These are phyloP conservation scores for Scaptomyza parva DNA, from an alignment of 2,888 invertebrate species.

Conservation along the genomic window DNA sequence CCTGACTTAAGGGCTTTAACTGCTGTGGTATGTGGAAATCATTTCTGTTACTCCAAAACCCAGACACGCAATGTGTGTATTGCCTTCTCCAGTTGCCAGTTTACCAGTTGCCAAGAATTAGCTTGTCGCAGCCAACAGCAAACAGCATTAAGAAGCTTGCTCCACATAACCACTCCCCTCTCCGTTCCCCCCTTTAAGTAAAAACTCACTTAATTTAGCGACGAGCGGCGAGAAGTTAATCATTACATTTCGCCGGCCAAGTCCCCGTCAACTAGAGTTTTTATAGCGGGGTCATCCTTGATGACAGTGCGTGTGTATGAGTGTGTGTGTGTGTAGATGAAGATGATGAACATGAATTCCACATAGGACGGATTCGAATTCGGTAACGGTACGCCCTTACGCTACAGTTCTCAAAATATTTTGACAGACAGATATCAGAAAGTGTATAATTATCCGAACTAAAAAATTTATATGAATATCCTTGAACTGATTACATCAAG, in stretches of 20 bases:
- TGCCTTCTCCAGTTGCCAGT: no score
- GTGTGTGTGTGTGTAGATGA: slow-evolving; percentile 16
- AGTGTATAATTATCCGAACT: neutral
- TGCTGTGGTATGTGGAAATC: slow-evolving; percentile 81
- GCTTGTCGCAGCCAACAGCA: slow-evolving; percentile 60
- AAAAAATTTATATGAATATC: neutral
- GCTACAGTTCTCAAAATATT: slow-evolving; percentile 18
- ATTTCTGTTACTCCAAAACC: slow-evolving; percentile 73
- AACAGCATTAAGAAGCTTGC: slow-evolving; percentile 56
- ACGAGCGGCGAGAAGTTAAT: slow-evolving; percentile 73
- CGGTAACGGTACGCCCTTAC: neutral
- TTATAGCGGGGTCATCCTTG: slow-evolving; percentile 22
- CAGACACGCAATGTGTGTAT: slow-evolving; percentile 71
- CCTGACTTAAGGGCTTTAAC: slow-evolving; percentile 82
- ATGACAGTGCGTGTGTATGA: slow-evolving; percentile 49
- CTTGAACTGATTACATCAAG: slow-evolving; percentile 2
- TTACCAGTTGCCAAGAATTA: slow-evolving; percentile 54
- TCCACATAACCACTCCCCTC: neutral
- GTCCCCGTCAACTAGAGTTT: slow-evolving; percentile 40
- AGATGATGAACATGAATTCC: slow-evolving; percentile 14
- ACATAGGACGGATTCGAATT: neutral
- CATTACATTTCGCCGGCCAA: slow-evolving; percentile 73
- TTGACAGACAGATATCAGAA: slow-evolving; percentile 9
- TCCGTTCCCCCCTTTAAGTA: slow-evolving; percentile 47
- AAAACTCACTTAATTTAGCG: slow-evolving; percentile 82